phyloP scores from a whole-genome alignment of 2,797 vertebrate species.

The Periophthalmus magnuspinnatus region DNA sequence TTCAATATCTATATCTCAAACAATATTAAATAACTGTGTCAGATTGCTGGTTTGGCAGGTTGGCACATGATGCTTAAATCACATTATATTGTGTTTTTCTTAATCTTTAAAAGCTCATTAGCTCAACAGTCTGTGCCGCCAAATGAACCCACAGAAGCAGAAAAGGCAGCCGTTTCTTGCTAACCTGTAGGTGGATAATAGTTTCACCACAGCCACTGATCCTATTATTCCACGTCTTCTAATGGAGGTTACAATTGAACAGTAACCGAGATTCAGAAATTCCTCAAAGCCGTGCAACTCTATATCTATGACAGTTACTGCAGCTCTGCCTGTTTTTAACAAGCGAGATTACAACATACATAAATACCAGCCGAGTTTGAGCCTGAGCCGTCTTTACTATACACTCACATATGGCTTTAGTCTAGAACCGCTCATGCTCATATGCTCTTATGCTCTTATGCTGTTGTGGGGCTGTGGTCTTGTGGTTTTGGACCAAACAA shows the following conservation, averaged over 20 bases:
- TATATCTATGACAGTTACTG: slow-evolving; percentile 17
- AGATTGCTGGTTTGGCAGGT: background rate
- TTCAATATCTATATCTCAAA: background rate
- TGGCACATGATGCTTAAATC: background rate
- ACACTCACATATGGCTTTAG: background rate
- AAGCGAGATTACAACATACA: slow-evolving; percentile 14
- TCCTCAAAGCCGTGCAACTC: slow-evolving; percentile 25
- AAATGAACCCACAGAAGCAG: background rate
- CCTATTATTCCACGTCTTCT: background rate
- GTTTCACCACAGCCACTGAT: slow-evolving; percentile 9
- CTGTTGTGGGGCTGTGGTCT: background rate
- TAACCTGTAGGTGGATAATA: background rate
- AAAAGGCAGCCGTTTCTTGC: slow-evolving; percentile 7
- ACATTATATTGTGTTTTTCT: background rate
- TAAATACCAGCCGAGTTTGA: background rate
- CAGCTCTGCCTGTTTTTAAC: slow-evolving; percentile 15
- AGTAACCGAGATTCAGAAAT: background rate
- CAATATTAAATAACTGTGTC: background rate
- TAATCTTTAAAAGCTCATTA: background rate
- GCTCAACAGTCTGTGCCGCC: background rate
- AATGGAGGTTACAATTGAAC: slow-evolving; percentile 1
- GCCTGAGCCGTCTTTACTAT: background rate
- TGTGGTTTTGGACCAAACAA: slow-evolving; percentile 3
- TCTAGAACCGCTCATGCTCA: no score
- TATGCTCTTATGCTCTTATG: no score